Conservation (phyloP, 2,113 vertebrate genomes). For the Gobiocypris rarus region DNA sequence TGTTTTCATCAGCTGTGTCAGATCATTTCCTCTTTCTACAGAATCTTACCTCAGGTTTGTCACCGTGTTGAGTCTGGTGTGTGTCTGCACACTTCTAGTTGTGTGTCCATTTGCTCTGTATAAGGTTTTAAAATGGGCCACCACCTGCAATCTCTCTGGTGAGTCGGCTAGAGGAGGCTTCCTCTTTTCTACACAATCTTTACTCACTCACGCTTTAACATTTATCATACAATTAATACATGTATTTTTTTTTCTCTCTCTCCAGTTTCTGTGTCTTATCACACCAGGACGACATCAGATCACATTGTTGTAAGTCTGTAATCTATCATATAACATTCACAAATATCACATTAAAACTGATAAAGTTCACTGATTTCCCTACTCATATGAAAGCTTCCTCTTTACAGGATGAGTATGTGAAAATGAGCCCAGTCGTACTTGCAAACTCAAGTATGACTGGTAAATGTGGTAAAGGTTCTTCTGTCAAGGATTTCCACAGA, state of each 20-base stretch:
- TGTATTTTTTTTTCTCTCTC: not conserved
- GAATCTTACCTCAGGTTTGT: constrained; percentile 17
- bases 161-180: not conserved
- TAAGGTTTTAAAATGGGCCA: not conserved
- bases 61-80: not conserved
- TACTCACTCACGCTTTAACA: not conserved
- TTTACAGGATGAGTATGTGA: constrained; percentile 34
- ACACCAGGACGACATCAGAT: not conserved
- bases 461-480: not conserved
- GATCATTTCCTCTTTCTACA: not conserved
- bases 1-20: not conserved
- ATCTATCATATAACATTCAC: too few species aligned
- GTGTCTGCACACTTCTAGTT: not conserved
- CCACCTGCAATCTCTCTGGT: not conserved
- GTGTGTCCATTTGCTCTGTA: constrained; percentile 4
- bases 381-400: not conserved
- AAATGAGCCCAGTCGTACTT: not conserved
- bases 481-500: not conserved
- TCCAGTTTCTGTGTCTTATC: constrained; percentile 16
- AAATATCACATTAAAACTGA: not conserved
- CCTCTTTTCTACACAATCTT: not conserved
- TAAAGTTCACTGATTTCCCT: not conserved
- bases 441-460: constrained; percentile 3
- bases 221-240: not conserved
- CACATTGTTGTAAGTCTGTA: not conserved